Conservation (phyloP, 2,888 invertebrate genomes). For the Brachypterus glaber region DNA sequence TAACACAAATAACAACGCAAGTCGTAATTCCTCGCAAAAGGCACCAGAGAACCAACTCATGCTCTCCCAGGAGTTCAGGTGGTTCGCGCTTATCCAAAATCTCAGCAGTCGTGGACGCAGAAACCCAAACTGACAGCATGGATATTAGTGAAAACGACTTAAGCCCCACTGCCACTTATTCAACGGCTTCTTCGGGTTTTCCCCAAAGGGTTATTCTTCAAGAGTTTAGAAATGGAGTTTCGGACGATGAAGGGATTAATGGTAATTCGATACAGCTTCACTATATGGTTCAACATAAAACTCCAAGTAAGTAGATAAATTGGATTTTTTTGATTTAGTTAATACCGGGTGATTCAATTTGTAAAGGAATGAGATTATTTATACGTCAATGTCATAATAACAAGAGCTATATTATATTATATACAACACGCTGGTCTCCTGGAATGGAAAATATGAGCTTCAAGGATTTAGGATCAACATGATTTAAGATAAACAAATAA, state of each 20-base stretch:
- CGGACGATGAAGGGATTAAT: slow-evolving; percentile 32
- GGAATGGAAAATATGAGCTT: too few relatives aligned
- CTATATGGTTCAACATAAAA: slow-evolving; percentile 34
- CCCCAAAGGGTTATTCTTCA: slow-evolving; percentile 38
- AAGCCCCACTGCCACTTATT: slow-evolving; percentile 41
- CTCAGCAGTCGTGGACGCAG: slow-evolving; percentile 47
- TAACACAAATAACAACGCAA: slow-evolving; percentile 35
- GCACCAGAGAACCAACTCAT: slow-evolving; percentile 53
- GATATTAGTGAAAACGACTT: slow-evolving; percentile 53
- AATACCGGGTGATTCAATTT: too few relatives aligned
- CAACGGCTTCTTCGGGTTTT: slow-evolving; percentile 23
- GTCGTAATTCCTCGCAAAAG: slow-evolving; percentile 43
- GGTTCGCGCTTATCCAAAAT: slow-evolving; percentile 33
- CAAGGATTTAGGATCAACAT: too few relatives aligned
- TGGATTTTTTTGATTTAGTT: too few relatives aligned
- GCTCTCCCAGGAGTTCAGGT: slow-evolving; percentile 41
- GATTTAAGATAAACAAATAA: too few relatives aligned
- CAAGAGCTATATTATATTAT: too few relatives aligned
- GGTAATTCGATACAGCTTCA: slow-evolving; percentile 38
- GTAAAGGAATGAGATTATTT: too few relatives aligned
- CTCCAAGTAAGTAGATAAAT: slow-evolving; percentile 28
- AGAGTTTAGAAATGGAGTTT: slow-evolving; percentile 26
- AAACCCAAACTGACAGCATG: slow-evolving; percentile 59
- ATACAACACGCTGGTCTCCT: too few relatives aligned
- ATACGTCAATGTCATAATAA: too few relatives aligned